Conservation (phyloP, 2,797 vertebrate species). For the Pempheris klunzingeri region DNA sequence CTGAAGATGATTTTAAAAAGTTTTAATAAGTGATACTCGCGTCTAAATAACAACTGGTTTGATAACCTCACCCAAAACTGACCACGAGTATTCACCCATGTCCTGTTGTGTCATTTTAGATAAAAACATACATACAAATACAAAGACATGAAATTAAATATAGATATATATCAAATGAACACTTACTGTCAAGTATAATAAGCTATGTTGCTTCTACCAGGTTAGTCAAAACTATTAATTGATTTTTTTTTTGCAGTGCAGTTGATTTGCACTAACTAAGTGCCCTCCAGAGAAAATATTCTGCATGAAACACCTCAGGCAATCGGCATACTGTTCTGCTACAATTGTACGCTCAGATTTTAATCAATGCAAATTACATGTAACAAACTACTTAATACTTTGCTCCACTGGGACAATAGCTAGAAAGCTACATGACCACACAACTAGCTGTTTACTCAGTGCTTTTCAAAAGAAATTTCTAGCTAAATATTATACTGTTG, state of each 20-base stretch:
- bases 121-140: neutral
- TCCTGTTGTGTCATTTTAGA: neutral
- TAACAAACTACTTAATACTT: slow-evolving; percentile 77
- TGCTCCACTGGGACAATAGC: slow-evolving; percentile 50
- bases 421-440: neutral
- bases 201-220: neutral
- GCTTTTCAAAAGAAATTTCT: slow-evolving; percentile 10
- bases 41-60: slow-evolving; percentile 6
- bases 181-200: neutral
- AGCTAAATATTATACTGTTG: slow-evolving; percentile 10
- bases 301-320: slow-evolving; percentile 72
- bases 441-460: slow-evolving; percentile 10
- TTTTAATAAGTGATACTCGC: slow-evolving; percentile 24
- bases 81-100: too few relatives aligned
- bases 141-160: slow-evolving; percentile 1
- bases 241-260: slow-evolving; percentile 70
- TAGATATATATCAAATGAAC: neutral
- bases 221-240: slow-evolving; percentile 46
- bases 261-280: slow-evolving; percentile 83
- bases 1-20: slow-evolving; percentile 4
- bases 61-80: neutral
- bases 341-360: slow-evolving; percentile 79
- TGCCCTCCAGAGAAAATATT: slow-evolving; percentile 80
- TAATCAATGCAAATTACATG: slow-evolving; percentile 85
- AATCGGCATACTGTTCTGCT: slow-evolving; percentile 78